phyloP scores from a whole-genome alignment of 2,113 vertebrate species.

The Anhinga anhinga region DNA sequence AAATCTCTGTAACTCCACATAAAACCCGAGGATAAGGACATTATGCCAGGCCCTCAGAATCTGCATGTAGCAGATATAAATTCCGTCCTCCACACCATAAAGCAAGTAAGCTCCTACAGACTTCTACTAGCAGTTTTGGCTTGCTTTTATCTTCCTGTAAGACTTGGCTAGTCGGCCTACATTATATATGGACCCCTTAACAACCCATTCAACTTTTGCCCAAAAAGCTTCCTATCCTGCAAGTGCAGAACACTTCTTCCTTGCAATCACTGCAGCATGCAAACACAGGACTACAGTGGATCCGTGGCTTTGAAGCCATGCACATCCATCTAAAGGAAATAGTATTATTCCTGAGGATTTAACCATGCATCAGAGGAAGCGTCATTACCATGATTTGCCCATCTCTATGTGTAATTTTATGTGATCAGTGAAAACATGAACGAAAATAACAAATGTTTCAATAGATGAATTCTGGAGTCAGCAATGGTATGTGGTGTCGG shows the following conservation, averaged over 20 bases:
- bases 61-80: neutral
- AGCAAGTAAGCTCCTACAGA: neutral
- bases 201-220: neutral
- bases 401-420: neutral
- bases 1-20: neutral
- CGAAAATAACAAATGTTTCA: neutral
- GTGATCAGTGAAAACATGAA: neutral
- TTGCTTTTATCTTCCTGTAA: neutral
- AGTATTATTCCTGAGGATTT: neutral
- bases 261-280: neutral
- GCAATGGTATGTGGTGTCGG: neutral
- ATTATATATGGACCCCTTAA: neutral
- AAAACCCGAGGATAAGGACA: neutral
- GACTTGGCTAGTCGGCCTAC: neutral
- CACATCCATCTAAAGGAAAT: neutral
- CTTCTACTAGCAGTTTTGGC: neutral
- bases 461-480: neutral
- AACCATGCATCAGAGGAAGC: neutral
- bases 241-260: neutral
- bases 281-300: neutral
- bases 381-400: neutral
- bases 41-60: neutral
- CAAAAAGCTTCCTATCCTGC: neutral
- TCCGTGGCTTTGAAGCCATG: neutral
- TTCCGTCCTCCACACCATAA: neutral